Evolutionary conservation across 2,888 invertebrate genomes (phyloP), one percentile per base, ranked within the genome.

Genomic region (Spilarctia lutea): DNA sequence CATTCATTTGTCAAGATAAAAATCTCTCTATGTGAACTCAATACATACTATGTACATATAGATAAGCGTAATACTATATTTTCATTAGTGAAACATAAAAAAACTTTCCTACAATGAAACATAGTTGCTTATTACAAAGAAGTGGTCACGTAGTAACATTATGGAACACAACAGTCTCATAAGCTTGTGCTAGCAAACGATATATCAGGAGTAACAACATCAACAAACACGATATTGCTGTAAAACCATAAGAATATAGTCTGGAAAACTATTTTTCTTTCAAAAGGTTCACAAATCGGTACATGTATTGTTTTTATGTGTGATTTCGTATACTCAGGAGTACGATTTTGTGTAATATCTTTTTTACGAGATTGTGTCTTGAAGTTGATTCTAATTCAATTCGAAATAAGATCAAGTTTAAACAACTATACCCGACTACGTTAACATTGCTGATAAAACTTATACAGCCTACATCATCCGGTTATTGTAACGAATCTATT

Each of bases 111-210:
- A 45, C 45, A 18, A 48, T 65, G 7, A 65, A 24, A 71, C 71
- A 65, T 65, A 33, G 33, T 42, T 71, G 35, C 52, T 33, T 71
- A 71, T 71, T 67, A 52, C n/a, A 60, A 48, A 68, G 27, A 72
- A 72, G n/a, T 75, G 68, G 72, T 68, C 65, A 72, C 42, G 72
- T 75, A 71, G 39, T 10, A 18, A 30, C 16, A 63, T 39, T 13
- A 30, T 27, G 52, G 13, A 60, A 35, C 35, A 73, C 65, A 30
- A 68, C 68, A 71, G 65, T 65, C 65, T 65, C 65, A 68, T 66
- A 71, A 33, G 20, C 24, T n/a, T 74, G 56, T 73, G 63, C 71
- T 68, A 68, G 68, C 73, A 74, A 73, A 71, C 71, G 39, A 71
- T 71, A 63, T 35, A 48, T 20, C 24, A 33, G 27, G 39, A 67